These are phyloP conservation scores for Drosophila gaucha DNA, from an alignment of 2,888 invertebrate genomes.

Conservation along the genomic window DNA sequence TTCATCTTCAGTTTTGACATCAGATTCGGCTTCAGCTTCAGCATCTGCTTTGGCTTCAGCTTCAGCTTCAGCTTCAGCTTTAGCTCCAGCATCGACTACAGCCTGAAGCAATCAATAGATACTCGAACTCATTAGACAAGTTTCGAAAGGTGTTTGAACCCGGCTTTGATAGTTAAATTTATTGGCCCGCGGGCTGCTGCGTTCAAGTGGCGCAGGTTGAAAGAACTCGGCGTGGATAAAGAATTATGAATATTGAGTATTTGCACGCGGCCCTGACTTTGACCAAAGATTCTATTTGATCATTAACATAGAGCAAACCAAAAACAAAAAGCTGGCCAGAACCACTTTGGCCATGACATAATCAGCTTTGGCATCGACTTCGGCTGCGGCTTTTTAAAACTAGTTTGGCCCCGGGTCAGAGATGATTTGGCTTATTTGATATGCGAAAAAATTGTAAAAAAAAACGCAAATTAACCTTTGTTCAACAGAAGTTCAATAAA, in stretches of 20 bases:
- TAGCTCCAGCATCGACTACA: slow-evolving; percentile 2
- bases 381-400: slow-evolving; percentile 51
- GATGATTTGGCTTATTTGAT: slow-evolving; percentile 69
- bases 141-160: slow-evolving; percentile 75
- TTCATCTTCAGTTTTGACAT: not conserved
- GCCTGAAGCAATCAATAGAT: slow-evolving; percentile 55
- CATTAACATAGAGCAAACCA: slow-evolving; percentile 36
- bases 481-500: slow-evolving; percentile 68
- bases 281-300: slow-evolving; percentile 37
- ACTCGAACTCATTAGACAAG: slow-evolving; percentile 70
- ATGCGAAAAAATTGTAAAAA: slow-evolving; percentile 31
- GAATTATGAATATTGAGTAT: slow-evolving; percentile 41
- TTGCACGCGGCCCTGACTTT: slow-evolving; percentile 58
- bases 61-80: slow-evolving; percentile 1
- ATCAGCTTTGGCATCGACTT: slow-evolving; percentile 32
- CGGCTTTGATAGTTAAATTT: slow-evolving; percentile 33
- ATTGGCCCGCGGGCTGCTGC: slow-evolving; percentile 42
- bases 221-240: slow-evolving; percentile 48
- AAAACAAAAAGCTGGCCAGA: slow-evolving; percentile 17
- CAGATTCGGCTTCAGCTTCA: not conserved
- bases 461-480: slow-evolving; percentile 41
- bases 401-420: slow-evolving; percentile 66
- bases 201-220: slow-evolving; percentile 55
- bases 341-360: slow-evolving; percentile 60
- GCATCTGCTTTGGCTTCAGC: not conserved